Percentiles rank a stretch among this genome's conserved stretches.
phyloP scores from a whole-genome alignment of 2,888 invertebrate genomes.

The Dimorphilus gyrociliatus region DNA sequence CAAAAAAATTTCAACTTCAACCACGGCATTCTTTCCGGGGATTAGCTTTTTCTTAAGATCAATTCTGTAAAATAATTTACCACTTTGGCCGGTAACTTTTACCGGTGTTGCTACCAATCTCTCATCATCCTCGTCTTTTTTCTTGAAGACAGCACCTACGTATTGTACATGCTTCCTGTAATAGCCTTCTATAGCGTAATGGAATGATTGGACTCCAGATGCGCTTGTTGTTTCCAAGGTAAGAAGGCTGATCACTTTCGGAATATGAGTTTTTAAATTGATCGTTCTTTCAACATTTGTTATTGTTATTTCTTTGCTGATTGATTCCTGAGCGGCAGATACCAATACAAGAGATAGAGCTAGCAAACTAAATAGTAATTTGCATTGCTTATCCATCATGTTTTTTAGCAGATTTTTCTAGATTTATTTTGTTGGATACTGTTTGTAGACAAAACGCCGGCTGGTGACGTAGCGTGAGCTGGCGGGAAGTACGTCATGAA shows the following conservation, averaged over 20 bases:
- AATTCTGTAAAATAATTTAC: constrained; percentile 22
- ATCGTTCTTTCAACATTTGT: constrained; percentile 65
- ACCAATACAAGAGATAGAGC: too few species aligned
- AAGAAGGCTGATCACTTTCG: constrained; percentile 61
- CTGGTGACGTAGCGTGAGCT: too few species aligned
- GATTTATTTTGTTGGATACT: too few species aligned
- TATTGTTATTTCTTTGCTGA: constrained; percentile 29
- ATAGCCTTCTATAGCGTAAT: constrained; percentile 52
- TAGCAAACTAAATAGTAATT: too few species aligned
- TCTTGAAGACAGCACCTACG: constrained; percentile 53
- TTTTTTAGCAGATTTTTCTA: too few species aligned
- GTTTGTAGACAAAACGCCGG: too few species aligned
- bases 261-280: constrained; percentile 72
- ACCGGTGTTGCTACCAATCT: background rate
- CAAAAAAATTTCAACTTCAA: constrained; percentile 44
- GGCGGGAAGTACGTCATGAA: too few species aligned
- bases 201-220: constrained; percentile 51
- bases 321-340: constrained; percentile 17
- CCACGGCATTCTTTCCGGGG: constrained; percentile 22
- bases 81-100: constrained; percentile 9
- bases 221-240: constrained; percentile 67
- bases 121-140: background rate
- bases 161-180: constrained; percentile 52
- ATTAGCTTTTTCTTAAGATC: constrained; percentile 19
- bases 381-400: too few species aligned